Conservation (phyloP, 2,113 vertebrate species). For the Crotalus viridis region DNA sequence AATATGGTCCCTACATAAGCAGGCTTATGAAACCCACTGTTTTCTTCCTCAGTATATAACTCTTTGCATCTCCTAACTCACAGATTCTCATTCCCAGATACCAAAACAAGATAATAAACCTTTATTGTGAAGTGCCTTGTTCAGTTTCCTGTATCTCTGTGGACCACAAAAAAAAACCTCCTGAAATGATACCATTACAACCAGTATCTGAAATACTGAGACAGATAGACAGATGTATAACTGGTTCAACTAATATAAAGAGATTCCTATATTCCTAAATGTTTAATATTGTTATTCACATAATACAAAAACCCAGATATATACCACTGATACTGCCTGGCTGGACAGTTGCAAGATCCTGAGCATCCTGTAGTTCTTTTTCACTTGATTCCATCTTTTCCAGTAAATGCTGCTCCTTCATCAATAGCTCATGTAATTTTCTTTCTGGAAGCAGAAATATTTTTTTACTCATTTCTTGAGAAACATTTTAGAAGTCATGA, state of each 20-base stretch:
- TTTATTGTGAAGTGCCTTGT: not conserved
- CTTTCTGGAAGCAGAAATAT: conserved; percentile 4
- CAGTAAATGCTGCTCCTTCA: not conserved
- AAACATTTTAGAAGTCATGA: not conserved
- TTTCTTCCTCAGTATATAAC: not conserved
- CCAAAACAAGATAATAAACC: not conserved
- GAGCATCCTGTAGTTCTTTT: conserved; percentile 3
- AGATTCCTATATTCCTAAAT: not conserved
- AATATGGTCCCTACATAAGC: too few species aligned
- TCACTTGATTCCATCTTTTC: not conserved
- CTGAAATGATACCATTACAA: not conserved
- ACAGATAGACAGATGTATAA: not conserved
- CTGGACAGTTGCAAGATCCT: not conserved
- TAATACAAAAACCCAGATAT: not conserved
- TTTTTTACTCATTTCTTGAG: not conserved
- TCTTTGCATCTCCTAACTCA: not conserved
- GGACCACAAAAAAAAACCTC: not conserved
- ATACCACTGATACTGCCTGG: conserved; percentile 2
- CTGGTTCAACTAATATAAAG: not conserved
- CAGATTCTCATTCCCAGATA: not conserved
- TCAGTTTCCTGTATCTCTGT: not conserved
- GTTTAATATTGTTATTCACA: not conserved
- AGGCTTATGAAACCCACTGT: too few species aligned
- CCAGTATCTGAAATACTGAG: not conserved
- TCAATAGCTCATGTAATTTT: not conserved